Conservation (phyloP, 2,888 invertebrate species). For the Heteromurus nitidus region DNA sequence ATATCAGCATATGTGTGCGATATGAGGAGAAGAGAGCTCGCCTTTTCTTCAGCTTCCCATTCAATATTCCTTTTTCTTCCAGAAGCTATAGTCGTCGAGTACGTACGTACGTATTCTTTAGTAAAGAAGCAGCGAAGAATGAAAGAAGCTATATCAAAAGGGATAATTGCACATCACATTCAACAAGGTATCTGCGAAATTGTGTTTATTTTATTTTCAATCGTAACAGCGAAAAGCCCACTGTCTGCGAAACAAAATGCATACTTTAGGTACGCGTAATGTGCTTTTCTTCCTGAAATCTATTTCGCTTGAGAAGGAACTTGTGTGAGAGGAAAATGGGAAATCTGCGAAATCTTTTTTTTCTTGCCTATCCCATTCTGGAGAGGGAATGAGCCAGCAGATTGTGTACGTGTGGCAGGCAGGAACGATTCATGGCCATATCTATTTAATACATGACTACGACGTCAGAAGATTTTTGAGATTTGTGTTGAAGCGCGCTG, state of each 20-base stretch:
- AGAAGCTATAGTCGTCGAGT: too few relatives aligned
- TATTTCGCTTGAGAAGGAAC: background rate
- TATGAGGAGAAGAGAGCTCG: too few relatives aligned
- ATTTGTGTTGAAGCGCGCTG: constrained; percentile 13
- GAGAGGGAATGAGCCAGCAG: constrained; percentile 30
- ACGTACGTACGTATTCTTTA: too few relatives aligned
- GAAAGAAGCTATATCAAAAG: background rate
- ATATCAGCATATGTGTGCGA: background rate
- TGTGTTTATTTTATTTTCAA: constrained; percentile 14
- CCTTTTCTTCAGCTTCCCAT: too few relatives aligned
- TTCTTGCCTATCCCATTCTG: constrained; percentile 38
- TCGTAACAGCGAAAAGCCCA: background rate
- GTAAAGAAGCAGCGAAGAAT: background rate
- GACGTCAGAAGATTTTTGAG: constrained; percentile 29
- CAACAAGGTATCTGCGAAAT: constrained; percentile 18
- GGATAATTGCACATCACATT: constrained; percentile 23
- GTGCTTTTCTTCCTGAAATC: background rate
- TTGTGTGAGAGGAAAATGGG: constrained; percentile 29
- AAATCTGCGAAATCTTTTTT: constrained; percentile 43
- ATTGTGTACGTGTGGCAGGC: constrained; percentile 32
- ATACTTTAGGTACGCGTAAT: too few relatives aligned
- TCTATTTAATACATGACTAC: constrained; percentile 48
- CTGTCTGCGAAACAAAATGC: too few relatives aligned
- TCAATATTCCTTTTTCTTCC: too few relatives aligned
- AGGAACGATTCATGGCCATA: background rate